Evolutionary conservation across 2,113 vertebrate genomes (phyloP), one percentile per base, ranked within the genome.

Genomic region (Eretmochelys imbricata): DNA sequence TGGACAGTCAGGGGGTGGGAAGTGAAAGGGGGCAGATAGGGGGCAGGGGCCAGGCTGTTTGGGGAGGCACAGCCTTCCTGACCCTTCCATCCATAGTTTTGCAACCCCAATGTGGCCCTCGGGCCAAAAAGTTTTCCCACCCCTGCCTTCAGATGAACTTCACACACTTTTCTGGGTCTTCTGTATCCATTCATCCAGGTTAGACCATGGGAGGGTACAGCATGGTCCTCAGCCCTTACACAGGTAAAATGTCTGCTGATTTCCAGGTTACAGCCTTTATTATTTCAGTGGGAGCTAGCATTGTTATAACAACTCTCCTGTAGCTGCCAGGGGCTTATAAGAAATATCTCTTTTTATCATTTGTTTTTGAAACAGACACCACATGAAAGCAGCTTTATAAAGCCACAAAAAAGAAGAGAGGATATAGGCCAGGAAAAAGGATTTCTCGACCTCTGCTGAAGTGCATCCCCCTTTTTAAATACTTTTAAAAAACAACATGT

Each of bases 301-400:
- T 89, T 93, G 95, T 96, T 95, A 46, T 93, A 96, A 94, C 72
- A 49, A 94, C 79, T 95, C 79, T 89, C 83, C 85, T 59, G 82
- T 42, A 82, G 81, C 78, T 96, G 80, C 80, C 72, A 95, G 13
- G 2, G 59, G 87, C 38, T 81, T 4, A 3, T 87, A 89, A 95
- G 92, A 54, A 54, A 22, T 54, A 54, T 22, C 53, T 54, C 53
- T 54, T 54, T 54, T 54, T 54, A 54, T 54, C 53, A 22, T 54
- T 54, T 54, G 53, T 22, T 54, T 54, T 72, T 72, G 20, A 38
- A 72, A 72, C 65, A 72, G 35, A 79, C 57, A 90, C 87, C 88
- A 53, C 25, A 83, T 95, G 50, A 69, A 82, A 95, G 75, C 6
- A 87, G 57, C 50, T 92, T 93, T 95, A 83, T 87, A 88, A 81